Conservation (phyloP, 2,113 vertebrate genomes). For the Phyllostomus discolor region DNA sequence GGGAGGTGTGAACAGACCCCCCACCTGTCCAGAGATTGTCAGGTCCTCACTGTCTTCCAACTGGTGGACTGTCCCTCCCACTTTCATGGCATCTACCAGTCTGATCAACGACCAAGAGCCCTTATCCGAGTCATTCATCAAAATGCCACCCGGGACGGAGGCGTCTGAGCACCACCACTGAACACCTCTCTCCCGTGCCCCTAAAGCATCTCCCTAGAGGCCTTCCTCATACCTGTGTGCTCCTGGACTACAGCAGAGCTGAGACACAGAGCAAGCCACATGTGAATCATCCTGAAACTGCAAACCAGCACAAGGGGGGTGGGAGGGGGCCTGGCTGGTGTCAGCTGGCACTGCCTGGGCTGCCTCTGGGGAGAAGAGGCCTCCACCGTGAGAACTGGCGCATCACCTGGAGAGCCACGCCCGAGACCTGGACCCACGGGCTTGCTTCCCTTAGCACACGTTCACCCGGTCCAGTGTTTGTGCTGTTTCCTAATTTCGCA, state of each 20-base stretch:
- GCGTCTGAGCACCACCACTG: background rate
- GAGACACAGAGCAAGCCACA: background rate
- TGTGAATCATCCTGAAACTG: background rate
- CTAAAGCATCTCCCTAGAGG: background rate
- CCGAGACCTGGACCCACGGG: background rate
- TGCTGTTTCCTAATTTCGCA: constrained; percentile 43
- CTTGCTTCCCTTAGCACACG: background rate
- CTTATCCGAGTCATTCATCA: background rate
- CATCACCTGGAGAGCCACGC: background rate
- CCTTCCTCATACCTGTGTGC: background rate
- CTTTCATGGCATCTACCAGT: background rate
- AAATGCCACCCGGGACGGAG: background rate
- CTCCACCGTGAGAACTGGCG: background rate
- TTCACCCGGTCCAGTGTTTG: constrained; percentile 57
- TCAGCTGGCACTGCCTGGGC: background rate
- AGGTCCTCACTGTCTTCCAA: background rate
- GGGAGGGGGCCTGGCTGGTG: background rate
- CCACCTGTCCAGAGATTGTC: background rate
- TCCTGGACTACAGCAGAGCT: background rate
- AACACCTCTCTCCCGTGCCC: background rate
- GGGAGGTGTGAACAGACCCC: background rate
- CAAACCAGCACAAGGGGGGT: background rate
- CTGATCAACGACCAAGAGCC: background rate
- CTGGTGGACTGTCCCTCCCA: background rate
- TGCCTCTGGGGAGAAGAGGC: background rate